Evolutionary conservation across 2,888 invertebrate genomes (phyloP).

Genomic region (Hemaris fuciformis): DNA sequence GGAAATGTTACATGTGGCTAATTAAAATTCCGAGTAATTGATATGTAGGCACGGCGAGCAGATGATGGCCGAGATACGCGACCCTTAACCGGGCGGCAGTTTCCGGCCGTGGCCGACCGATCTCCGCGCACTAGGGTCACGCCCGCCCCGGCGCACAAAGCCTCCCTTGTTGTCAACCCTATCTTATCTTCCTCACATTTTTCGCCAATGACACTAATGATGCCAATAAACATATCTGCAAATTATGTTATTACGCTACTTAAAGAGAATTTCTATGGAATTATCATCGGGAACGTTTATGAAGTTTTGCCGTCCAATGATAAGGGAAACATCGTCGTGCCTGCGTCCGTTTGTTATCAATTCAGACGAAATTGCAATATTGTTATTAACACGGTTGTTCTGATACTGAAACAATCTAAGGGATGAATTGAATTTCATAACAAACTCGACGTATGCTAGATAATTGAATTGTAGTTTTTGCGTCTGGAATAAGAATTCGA

Average conservation of each 20-base stretch:
- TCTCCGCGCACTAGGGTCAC: constrained; percentile 27
- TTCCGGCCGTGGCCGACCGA: constrained; percentile 19
- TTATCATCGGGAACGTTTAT: constrained; percentile 32
- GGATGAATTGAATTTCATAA: background rate
- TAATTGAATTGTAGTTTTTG: background rate
- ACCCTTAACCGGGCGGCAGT: constrained; percentile 49
- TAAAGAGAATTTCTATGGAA: constrained; percentile 41
- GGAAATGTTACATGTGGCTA: background rate
- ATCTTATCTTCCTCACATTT: constrained; percentile 77
- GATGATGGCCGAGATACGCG: constrained; percentile 35
- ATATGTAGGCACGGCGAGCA: constrained; percentile 12
- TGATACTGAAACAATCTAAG: background rate
- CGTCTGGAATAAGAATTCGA: background rate
- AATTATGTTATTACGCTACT: constrained; percentile 56
- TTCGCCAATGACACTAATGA: constrained; percentile 65
- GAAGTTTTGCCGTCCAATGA: constrained; percentile 27
- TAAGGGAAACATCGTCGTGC: constrained; percentile 12
- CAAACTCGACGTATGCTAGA: too few relatives aligned
- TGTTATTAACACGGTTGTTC: background rate
- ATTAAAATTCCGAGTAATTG: constrained; percentile 21
- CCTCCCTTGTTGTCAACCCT: constrained; percentile 65
- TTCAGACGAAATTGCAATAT: constrained; percentile 5
- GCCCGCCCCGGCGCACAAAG: constrained; percentile 47
- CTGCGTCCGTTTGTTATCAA: constrained; percentile 15
- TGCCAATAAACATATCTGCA: constrained; percentile 59